Conservation (phyloP, 2,113 vertebrate species). For the crab-eating macaque (Macaca fascicularis) region DNA sequence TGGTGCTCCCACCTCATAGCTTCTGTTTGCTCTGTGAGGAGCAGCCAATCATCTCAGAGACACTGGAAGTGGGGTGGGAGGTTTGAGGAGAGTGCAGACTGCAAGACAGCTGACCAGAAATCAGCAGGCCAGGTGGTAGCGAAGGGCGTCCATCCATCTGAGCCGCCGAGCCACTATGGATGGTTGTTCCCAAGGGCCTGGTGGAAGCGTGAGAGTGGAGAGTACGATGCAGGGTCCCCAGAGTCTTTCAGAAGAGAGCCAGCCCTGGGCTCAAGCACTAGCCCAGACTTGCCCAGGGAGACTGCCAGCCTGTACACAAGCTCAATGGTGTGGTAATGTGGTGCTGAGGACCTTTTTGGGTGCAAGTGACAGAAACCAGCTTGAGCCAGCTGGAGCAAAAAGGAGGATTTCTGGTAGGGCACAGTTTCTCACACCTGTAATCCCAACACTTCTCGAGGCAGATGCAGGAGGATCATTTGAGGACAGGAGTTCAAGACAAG, state of each 20-base stretch:
- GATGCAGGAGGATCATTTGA: too few relatives aligned
- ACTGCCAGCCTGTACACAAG: fast-evolving
- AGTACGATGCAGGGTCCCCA: not conserved
- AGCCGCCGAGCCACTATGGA: not conserved
- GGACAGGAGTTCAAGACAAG: too few relatives aligned
- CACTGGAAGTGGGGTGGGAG: not conserved
- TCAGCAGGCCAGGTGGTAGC: not conserved
- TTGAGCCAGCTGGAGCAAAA: not conserved
- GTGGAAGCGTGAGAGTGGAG: not conserved
- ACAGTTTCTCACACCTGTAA: too few relatives aligned
- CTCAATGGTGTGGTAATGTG: not conserved
- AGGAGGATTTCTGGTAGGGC: not conserved
- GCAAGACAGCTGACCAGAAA: not conserved
- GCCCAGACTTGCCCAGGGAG: not conserved
- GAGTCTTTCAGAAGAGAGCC: not conserved
- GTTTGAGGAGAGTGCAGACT: not conserved
- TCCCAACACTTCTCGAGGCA: too few relatives aligned
- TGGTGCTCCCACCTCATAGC: not conserved
- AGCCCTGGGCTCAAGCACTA: not conserved
- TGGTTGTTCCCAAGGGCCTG: too few relatives aligned
- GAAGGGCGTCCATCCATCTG: not conserved
- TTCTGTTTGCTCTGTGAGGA: not conserved
- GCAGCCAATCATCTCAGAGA: not conserved
- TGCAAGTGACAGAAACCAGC: not conserved
- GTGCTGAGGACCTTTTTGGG: not conserved